Evolutionary conservation across 2,113 vertebrate genomes (phyloP).

Genomic region (Petromus typicus): DNA sequence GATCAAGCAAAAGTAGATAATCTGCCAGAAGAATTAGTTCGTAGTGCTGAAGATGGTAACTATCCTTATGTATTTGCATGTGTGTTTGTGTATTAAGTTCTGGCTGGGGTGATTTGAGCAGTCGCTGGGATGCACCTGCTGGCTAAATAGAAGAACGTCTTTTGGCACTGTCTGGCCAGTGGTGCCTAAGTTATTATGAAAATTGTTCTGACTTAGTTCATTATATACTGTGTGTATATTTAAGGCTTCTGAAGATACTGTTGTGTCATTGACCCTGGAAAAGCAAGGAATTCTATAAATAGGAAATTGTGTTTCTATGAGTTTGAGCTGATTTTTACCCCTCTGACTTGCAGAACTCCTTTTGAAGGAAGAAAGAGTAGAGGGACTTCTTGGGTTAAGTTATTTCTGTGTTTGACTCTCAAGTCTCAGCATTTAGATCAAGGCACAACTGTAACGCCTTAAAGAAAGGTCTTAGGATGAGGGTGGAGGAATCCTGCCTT

Average conservation of each 20-base stretch:
- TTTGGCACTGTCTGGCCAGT: constrained; percentile 31
- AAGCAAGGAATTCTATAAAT: constrained; percentile 71
- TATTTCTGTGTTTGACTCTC: constrained; percentile 56
- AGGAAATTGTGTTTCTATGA: constrained; percentile 69
- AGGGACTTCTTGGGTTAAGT: constrained; percentile 52
- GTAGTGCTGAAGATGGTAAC: constrained; percentile 92
- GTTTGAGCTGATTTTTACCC: constrained; percentile 52
- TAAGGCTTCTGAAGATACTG: constrained; percentile 20
- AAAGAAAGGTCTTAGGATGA: not conserved
- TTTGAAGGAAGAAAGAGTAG: constrained; percentile 8
- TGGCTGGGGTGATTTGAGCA: constrained; percentile 56
- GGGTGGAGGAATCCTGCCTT: not conserved
- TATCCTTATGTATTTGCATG: constrained; percentile 85
- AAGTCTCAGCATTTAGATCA: constrained; percentile 51
- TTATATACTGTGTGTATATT: constrained; percentile 51
- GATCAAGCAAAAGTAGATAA: constrained; percentile 87
- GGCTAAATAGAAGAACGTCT: constrained; percentile 64
- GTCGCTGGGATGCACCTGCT: not conserved
- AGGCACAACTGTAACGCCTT: constrained; percentile 32
- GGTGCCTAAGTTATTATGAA: constrained; percentile 54
- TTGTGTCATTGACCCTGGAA: constrained; percentile 1
- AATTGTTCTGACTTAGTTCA: constrained; percentile 10
- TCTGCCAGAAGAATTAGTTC: constrained; percentile 87
- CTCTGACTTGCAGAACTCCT: constrained; percentile 53
- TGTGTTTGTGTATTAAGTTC: constrained; percentile 67